Evolutionary conservation across 2,797 vertebrate species (phyloP), one percentile per base, ranked within the genome.

Genomic region (Fundulus diaphanus): DNA sequence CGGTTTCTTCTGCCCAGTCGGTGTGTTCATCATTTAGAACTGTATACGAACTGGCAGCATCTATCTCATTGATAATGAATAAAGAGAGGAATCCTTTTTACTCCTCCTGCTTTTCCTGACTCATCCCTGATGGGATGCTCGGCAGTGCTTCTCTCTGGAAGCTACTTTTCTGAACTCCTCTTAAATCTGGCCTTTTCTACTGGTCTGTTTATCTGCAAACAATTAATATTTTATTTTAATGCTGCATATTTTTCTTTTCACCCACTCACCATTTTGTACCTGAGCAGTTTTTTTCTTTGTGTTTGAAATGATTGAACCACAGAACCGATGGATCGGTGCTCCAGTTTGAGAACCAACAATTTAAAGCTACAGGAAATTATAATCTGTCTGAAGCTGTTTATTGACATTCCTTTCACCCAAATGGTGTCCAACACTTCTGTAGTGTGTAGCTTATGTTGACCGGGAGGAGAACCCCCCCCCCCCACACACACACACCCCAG

Each of bases 31-130:
- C 74, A 73, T 74, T 82, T 79, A 68, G 73, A 77, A 66, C 54
- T 79, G 70, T 27, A n/a, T n/a, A n/a, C 65, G 72, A 83, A 63
- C 76, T 84, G 74, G 76, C 86, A 84, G 78, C 56, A 31, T 69
- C 67, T 66, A 18, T 61, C 22, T 67, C 63, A 73, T 63, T 78
- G 73, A 87, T 85, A 40, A 74, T 54, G 57, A 77, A 49, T 76
- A 70, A 72, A 78, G 73, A 81, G 71, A 80, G 56, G 75, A 84
- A 76, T 77, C 56, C 76, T 42, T 68, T 59, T 49, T 73, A 82
- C 73, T 51, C 6, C 67, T 82, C 68, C 2, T 74, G 68, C 72
- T 52, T 83, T 84, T 82, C 65, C 77, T 82, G 63, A 79, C 74
- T 85, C 78, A 61, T 65, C 78, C 77, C 72, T 57, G 72, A 65